phyloP scores from a whole-genome alignment of 92 coral and sea anemone genomes.

The Porites cylindrica region DNA sequence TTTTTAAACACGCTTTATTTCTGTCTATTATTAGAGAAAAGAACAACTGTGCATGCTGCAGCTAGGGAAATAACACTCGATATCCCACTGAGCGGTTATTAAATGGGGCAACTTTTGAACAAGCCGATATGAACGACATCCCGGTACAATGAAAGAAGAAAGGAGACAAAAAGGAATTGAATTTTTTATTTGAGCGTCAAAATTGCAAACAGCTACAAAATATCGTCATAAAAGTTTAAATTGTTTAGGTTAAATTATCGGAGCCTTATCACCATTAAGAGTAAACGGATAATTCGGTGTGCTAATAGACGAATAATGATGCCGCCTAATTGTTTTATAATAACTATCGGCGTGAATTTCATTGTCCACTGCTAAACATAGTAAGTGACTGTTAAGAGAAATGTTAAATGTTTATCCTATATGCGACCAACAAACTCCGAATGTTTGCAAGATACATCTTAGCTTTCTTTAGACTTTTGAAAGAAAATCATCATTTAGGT shows the following conservation, averaged over 20 bases:
- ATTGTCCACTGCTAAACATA: constrained; percentile 47
- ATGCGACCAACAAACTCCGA: background rate
- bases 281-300: constrained; percentile 40
- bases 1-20: constrained; percentile 32
- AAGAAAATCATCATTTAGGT: background rate
- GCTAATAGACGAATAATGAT: constrained; percentile 48
- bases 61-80: constrained; percentile 39
- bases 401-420: background rate
- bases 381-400: background rate
- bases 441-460: background rate
- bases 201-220: background rate
- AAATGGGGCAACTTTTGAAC: constrained; percentile 54
- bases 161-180: background rate
- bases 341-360: constrained; percentile 56
- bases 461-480: background rate
- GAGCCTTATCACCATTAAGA: constrained; percentile 14
- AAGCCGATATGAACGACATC: constrained; percentile 33
- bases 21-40: constrained; percentile 41
- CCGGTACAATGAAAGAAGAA: constrained; percentile 8
- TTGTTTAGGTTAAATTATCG: constrained; percentile 17
- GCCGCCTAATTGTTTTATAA: constrained; percentile 47
- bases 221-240: background rate
- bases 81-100: constrained; percentile 52
- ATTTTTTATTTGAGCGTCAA: background rate
- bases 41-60: constrained; percentile 32